phyloP scores from a whole-genome alignment of 2,888 invertebrate species.

The Eristalis intricaria region DNA sequence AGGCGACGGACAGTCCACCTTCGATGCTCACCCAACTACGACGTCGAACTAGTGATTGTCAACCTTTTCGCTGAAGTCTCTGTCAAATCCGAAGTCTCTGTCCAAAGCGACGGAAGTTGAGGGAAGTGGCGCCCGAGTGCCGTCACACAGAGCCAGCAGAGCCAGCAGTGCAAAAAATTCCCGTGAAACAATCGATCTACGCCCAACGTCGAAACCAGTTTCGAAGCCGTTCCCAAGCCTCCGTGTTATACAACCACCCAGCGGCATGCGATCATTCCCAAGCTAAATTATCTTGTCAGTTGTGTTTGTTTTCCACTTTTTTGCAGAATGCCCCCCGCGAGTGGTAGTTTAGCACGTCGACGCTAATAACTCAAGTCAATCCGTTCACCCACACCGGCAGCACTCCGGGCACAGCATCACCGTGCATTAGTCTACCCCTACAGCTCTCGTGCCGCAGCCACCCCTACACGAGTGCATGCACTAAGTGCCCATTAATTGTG shows the following conservation, averaged over 20 bases:
- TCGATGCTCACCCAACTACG: no score
- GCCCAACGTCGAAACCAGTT: background rate
- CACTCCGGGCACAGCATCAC: background rate
- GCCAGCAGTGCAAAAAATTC: background rate
- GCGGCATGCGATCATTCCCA: conserved; percentile 22
- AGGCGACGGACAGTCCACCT: background rate
- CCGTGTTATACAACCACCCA: background rate
- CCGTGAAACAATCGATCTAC: background rate
- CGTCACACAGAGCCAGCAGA: background rate
- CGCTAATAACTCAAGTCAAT: conserved; percentile 48
- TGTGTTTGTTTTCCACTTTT: background rate
- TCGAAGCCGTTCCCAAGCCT: background rate
- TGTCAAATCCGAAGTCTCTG: background rate
- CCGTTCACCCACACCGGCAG: conserved; percentile 35
- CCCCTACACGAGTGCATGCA: conserved; percentile 41
- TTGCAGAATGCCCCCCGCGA: background rate
- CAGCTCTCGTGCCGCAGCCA: conserved; percentile 13
- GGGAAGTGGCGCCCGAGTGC: background rate
- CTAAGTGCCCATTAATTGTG: conserved; percentile 37
- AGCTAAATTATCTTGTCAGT: background rate
- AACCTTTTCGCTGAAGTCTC: no score
- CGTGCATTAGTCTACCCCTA: background rate
- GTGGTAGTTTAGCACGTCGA: conserved; percentile 31
- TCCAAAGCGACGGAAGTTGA: background rate
- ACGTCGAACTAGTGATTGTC: no score